Base-by-base conservation (phyloP, 2,888 invertebrate genomes). In the Nomada fabriciana region DNA sequence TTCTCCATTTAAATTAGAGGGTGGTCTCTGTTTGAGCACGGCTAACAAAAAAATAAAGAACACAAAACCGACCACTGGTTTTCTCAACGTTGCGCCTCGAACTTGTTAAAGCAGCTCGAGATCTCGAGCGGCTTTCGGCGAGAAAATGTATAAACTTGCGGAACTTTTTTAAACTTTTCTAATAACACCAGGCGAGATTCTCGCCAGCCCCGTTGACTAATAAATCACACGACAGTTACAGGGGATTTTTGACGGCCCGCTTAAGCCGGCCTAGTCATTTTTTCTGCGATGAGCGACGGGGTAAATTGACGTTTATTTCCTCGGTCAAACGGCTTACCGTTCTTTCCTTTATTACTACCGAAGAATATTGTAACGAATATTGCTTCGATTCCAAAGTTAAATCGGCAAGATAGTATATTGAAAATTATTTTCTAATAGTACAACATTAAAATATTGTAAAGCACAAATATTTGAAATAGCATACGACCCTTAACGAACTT, bases 1-100 rank as follows among this genome's bases (percentile, higher is more conserved):
- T 43, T 69, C 69, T 60, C 74, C 42, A 80, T 84, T 86, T 81
- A 83, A 80, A 86, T 83, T 69, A 83, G 59, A 70, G 55, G 65
- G 20, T 11, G 5, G 53, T 52, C 20, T 36, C 59, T 52, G 18
- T 74, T 80, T 70, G 55, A 23, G 43, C 60, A 42, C n/a, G 13
- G 11, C 23, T 25, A 64, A 70, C 60, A 61, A 70, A 15, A 36
- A 36, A 36, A 36, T 74, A 65, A 61, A 74, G 11, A 74, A 81
- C 65, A 74, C 9, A 7, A 5, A 70, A 70, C 52, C 15, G 20
- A 18, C 42, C 29, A 42, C 60, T 52, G 23, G 15, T 2, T 53
- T 55, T 13, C 20, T n/a, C 23, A 25, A 42, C 7, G 72, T 43
- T 29, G 59, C 20, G 53, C 53, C 52, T 20, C 36, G 42, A 74